Percentiles rank a stretch among this genome's conserved stretches.
phyloP scores from a whole-genome alignment of 1,140 invertebrate genomes.

The Solen grandis region DNA sequence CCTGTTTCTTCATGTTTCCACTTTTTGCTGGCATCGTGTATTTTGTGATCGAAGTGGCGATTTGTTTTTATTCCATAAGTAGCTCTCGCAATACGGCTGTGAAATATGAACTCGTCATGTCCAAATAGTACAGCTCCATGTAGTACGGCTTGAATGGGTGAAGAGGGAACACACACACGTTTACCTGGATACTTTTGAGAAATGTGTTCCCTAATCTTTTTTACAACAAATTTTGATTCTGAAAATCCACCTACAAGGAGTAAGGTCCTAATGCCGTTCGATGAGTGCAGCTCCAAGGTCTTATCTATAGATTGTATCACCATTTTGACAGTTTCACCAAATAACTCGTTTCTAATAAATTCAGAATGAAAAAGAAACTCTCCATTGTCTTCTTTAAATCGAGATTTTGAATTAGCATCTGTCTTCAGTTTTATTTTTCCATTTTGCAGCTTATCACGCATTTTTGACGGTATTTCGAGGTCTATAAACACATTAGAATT shows the following conservation, averaged over 20 bases:
- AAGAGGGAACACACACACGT: constrained; percentile 4
- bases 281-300: neutral
- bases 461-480: neutral
- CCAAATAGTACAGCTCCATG: constrained; percentile 28
- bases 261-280: neutral
- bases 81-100: constrained; percentile 1
- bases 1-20: neutral
- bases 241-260: constrained; percentile 34
- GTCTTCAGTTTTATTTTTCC: constrained; percentile 2
- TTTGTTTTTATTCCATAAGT: constrained; percentile 11
- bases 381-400: neutral
- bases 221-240: constrained; percentile 10
- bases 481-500: constrained; percentile 1
- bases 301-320: neutral
- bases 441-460: neutral
- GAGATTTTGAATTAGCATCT: neutral
- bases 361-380: neutral
- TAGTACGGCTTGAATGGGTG: constrained; percentile 25
- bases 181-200: neutral
- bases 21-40: constrained; percentile 6
- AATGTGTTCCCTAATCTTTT: neutral
- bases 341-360: neutral
- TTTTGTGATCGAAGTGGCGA: neutral
- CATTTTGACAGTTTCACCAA: neutral
- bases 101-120: constrained; percentile 10